Conservation (phyloP, 2,888 invertebrate genomes). For the Himalopsyche anomala region DNA sequence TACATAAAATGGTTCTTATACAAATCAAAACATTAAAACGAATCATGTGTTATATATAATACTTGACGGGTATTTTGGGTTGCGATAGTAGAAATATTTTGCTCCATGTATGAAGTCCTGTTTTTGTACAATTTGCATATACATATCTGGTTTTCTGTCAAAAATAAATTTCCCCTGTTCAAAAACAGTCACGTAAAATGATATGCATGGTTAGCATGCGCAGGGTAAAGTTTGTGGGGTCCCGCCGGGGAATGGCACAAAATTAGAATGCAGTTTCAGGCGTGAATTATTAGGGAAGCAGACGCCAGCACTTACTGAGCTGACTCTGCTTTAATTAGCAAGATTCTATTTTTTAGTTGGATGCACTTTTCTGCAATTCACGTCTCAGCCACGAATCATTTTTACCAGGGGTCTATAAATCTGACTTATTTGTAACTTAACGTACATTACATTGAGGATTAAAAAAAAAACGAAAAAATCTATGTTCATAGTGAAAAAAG, state of each 20-base stretch:
- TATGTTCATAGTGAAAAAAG: no score
- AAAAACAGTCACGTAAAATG: conserved; percentile 31
- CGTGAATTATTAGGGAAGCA: conserved; percentile 57
- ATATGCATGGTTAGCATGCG: conserved; percentile 27
- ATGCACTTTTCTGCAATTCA: neutral
- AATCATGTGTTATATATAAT: no score
- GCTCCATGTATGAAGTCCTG: neutral
- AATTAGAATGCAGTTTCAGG: conserved; percentile 59
- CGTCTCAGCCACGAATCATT: no score
- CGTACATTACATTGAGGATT: no score
- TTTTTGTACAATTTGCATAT: conserved; percentile 26
- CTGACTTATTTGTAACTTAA: no score
- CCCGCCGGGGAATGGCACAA: conserved; percentile 46
- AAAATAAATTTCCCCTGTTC: conserved; percentile 32
- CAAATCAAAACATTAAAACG: no score
- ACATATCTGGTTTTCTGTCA: conserved; percentile 38
- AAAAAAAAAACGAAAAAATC: no score
- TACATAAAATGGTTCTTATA: no score
- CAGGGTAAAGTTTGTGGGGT: conserved; percentile 30
- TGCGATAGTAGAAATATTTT: neutral
- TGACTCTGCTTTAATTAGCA: conserved; percentile 9
- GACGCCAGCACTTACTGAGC: conserved; percentile 52
- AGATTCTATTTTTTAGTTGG: conserved; percentile 2
- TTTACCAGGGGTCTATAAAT: no score
- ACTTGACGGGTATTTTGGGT: no score